Evolutionary conservation across 2,888 invertebrate species (phyloP), one percentile per base, ranked within the genome.

Genomic region (Pantelozetes paolii): DNA sequence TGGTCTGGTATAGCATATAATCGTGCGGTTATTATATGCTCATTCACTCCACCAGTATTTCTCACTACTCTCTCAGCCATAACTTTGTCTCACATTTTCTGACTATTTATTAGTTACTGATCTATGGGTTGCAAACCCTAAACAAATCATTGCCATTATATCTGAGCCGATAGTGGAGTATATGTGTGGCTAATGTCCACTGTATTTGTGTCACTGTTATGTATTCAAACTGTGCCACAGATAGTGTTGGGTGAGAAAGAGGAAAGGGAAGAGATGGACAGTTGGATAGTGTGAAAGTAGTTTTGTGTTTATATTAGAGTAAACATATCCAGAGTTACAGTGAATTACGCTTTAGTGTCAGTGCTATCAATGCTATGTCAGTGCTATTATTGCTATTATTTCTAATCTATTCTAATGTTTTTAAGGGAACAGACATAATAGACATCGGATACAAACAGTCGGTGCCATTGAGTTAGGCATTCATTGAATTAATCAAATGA

Each of bases 61-160:
- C 59, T 59, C 59, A 32, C 57, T n/a, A 28, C 57, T 57, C 59
- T 30, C 32, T 32, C 18, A 3, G 18, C 20, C 48, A 9, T 32
- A 18, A 59, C 59, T 59, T 13, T 59, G 59, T 59, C 30, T 59
- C 59, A 59, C 59, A 59, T 59, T 59, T 59, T 6, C 30, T 59
- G 59, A 59, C 59, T 59, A 59, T 59, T 59, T 59, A 59, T 59
- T 59, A 59, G 59, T 59, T 59, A 59, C 13, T n/a, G 18, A 30
- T 9, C 30, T 23, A 59, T 32, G 32, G 30, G 28, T 15, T 59
- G 32, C 32, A 59, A 59, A 59, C 59, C 59, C 59, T 32, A 59
- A n/a, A 59, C 59, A 59, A 59, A 59, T 59, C 59, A 59, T 59
- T 59, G 59, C 59, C 57, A 59, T 59, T 59, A 59, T 59, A 59